Percentiles rank a stretch among this genome's conserved stretches.
Evolutionary conservation across 2,797 vertebrate species (phyloP).

Genomic region (Amniataba percoides): DNA sequence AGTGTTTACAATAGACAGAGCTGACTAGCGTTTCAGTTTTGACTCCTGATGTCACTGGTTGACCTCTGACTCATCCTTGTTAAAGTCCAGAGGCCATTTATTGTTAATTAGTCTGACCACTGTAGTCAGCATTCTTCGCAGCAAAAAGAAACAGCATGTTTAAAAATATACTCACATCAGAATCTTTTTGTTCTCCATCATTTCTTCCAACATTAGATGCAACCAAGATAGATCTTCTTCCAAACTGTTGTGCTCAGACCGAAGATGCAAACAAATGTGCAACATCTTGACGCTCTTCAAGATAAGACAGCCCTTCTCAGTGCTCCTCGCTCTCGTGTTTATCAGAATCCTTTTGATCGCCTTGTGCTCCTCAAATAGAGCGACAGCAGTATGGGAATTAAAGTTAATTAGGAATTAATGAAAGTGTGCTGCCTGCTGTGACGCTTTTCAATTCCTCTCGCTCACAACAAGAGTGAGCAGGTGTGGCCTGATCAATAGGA

Average conservation of each 20-base stretch:
- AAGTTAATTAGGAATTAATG: conserved; percentile 37
- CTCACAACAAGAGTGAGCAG: conserved; percentile 37
- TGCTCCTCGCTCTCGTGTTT: conserved; percentile 14
- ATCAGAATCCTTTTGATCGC: conserved; percentile 36
- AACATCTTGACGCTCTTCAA: not conserved
- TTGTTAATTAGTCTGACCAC: not conserved
- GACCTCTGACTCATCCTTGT: not conserved
- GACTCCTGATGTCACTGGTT: not conserved
- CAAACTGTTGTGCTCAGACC: not conserved
- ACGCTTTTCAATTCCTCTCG: conserved; percentile 55
- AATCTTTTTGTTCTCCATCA: not conserved
- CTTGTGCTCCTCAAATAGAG: conserved; percentile 18
- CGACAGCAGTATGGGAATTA: conserved; percentile 34
- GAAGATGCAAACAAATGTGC: conserved; percentile 3
- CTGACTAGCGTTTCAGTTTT: not conserved
- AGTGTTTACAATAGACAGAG: not conserved
- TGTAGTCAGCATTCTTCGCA: not conserved
- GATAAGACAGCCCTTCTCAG: not conserved
- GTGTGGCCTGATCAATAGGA: conserved; percentile 61
- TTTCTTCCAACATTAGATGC: not conserved
- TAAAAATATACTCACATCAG: not conserved
- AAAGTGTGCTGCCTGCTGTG: conserved; percentile 25
- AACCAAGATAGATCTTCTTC: not conserved
- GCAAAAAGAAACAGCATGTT: not conserved
- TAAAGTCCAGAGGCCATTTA: not conserved